phyloP scores from a whole-genome alignment of 2,888 invertebrate genomes.

The Rhagium mordax region DNA sequence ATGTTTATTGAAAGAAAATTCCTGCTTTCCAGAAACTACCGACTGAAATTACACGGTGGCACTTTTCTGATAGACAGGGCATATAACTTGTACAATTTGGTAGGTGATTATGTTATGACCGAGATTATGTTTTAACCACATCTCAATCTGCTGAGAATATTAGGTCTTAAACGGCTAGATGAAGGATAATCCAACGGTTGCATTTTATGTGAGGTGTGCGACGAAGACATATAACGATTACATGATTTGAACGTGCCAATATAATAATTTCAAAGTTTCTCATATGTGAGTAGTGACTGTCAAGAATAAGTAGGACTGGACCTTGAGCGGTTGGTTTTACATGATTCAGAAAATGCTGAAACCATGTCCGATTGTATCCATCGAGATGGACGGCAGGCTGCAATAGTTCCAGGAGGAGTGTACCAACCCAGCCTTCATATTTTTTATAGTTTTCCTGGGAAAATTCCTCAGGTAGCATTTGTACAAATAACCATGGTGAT shows the following conservation, averaged over 20 bases:
- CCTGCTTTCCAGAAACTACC: not conserved
- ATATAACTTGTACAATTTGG: no score
- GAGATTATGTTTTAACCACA: conserved; percentile 1
- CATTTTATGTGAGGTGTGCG: conserved; percentile 56
- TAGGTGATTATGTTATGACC: no score
- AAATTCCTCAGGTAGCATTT: conserved; percentile 40
- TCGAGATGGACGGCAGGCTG: conserved; percentile 46
- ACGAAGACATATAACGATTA: conserved; percentile 62
- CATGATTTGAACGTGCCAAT: conserved; percentile 39
- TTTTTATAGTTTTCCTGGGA: conserved; percentile 39
- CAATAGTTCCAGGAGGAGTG: conserved; percentile 59
- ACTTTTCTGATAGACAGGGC: not conserved
- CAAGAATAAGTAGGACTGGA: conserved; percentile 46
- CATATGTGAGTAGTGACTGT: conserved; percentile 43
- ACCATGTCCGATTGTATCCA: conserved; percentile 50
- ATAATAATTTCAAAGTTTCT: conserved; percentile 42
- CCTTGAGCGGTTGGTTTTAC: conserved; percentile 40
- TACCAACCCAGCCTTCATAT: conserved; percentile 59
- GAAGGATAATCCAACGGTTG: conserved; percentile 38
- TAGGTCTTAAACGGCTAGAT: conserved; percentile 41
- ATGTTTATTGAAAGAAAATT: not conserved
- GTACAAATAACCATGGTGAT: conserved; percentile 42
- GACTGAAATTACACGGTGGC: not conserved
- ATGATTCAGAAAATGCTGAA: conserved; percentile 43
- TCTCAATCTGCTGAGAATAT: conserved; percentile 24